A percentile compares a stretch with the other conserved stretches of the same genome.
Conservation (phyloP, 2,888 invertebrate species). For the Drosophila paranaensis region DNA sequence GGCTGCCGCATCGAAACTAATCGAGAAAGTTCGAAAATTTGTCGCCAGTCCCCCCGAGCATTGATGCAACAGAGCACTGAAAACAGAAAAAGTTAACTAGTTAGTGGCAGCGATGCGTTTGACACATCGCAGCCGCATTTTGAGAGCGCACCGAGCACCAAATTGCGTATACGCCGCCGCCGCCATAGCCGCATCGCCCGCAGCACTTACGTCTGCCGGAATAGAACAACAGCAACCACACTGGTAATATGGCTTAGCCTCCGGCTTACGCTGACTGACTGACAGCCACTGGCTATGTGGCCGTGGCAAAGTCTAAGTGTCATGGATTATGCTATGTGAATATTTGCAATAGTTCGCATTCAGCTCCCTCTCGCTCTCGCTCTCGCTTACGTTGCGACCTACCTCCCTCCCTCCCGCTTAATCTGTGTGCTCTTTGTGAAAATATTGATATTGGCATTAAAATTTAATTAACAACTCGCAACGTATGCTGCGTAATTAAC, state of each 20-base stretch:
- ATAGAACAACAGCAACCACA: slow-evolving; percentile 11
- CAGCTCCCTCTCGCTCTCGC: neutral
- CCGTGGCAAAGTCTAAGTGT: slow-evolving; percentile 63
- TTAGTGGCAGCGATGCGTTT: slow-evolving; percentile 52
- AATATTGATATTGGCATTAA: slow-evolving; percentile 63
- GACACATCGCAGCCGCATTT: slow-evolving; percentile 47
- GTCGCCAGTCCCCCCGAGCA: slow-evolving; percentile 51
- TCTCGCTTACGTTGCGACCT: neutral
- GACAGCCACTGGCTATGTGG: slow-evolving; percentile 29
- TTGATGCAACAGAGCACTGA: slow-evolving; percentile 40
- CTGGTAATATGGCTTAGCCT: slow-evolving; percentile 36
- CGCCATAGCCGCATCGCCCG: slow-evolving; percentile 39
- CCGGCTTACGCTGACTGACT: slow-evolving; percentile 52
- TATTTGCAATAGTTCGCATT: slow-evolving; percentile 59
- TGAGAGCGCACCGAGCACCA: slow-evolving; percentile 8
- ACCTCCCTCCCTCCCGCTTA: slow-evolving; percentile 6
- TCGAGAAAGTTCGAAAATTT: slow-evolving; percentile 81
- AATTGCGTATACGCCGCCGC: slow-evolving; percentile 70
- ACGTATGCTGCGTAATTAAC: slow-evolving; percentile 64
- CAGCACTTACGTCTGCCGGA: slow-evolving; percentile 21
- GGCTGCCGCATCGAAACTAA: slow-evolving; percentile 73
- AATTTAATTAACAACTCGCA: slow-evolving; percentile 72
- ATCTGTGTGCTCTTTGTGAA: slow-evolving; percentile 32
- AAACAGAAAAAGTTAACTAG: slow-evolving; percentile 60
- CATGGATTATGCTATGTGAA: slow-evolving; percentile 77